phyloP scores from a whole-genome alignment of 2,113 vertebrate genomes.

The Isichthys henryi region DNA sequence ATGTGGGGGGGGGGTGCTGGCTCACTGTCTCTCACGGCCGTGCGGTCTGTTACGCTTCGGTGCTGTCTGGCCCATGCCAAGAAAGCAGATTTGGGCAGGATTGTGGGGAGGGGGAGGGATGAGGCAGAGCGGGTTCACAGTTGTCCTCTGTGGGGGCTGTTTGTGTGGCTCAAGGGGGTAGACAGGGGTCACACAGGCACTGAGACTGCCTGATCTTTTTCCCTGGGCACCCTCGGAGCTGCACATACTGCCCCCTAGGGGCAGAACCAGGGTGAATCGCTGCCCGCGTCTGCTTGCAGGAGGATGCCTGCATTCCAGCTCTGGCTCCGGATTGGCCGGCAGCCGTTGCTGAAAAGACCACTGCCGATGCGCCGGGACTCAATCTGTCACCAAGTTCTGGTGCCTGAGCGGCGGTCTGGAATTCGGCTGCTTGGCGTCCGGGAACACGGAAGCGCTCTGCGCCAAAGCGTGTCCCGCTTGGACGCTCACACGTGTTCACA shows the following conservation, averaged over 20 bases:
- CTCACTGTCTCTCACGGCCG: neutral
- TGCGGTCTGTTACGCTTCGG: neutral
- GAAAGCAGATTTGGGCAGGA: conserved; percentile 52
- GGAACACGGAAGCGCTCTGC: neutral
- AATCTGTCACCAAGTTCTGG: neutral
- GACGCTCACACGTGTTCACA: neutral
- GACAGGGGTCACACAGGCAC: too few species aligned
- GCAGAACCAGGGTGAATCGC: neutral
- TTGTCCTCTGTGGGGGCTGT: neutral
- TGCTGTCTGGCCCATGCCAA: conserved; percentile 13
- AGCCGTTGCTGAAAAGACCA: neutral
- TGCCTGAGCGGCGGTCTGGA: neutral
- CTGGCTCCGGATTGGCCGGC: neutral
- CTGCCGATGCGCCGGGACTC: neutral
- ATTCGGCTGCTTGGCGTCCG: neutral
- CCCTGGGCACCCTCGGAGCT: neutral
- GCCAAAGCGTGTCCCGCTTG: neutral
- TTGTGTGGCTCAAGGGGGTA: neutral
- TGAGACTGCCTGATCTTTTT: neutral
- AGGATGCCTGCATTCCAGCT: neutral
- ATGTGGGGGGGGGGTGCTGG: neutral
- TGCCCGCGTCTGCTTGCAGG: neutral
- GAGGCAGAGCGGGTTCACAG: neutral
- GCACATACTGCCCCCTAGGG: neutral
- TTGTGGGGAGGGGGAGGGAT: neutral